A percentile compares a stretch with the other conserved stretches of the same genome.
Evolutionary conservation across 2,888 invertebrate genomes (phyloP).

Genomic region (Plagodis dolabraria): DNA sequence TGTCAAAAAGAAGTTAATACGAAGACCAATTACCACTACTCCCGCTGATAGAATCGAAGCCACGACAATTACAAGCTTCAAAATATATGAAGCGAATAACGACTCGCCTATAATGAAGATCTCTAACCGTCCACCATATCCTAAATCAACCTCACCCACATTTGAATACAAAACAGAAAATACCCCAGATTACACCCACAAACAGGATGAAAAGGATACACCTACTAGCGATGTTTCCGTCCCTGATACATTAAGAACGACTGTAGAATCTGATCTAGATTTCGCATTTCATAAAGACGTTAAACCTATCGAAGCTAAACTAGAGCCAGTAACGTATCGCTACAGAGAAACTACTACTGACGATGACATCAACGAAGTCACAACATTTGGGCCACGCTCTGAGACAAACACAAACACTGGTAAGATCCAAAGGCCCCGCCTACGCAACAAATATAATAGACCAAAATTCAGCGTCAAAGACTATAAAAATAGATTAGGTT

Average conservation of each 20-base stretch:
- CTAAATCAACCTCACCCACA: constrained; percentile 52
- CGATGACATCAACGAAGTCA: constrained; percentile 50
- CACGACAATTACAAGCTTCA: constrained; percentile 59
- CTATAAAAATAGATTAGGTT: constrained; percentile 87
- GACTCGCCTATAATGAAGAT: constrained; percentile 83
- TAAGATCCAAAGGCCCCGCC: constrained; percentile 65
- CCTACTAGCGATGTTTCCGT: constrained; percentile 80
- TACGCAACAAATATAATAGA: constrained; percentile 85
- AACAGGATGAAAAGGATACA: constrained; percentile 82
- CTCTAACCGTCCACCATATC: constrained; percentile 63
- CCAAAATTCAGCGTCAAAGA: constrained; percentile 92
- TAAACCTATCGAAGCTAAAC: constrained; percentile 73
- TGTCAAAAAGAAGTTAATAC: constrained; percentile 70
- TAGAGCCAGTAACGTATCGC: constrained; percentile 52
- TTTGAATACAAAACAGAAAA: constrained; percentile 63
- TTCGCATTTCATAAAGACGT: constrained; percentile 78
- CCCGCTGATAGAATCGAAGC: constrained; percentile 62
- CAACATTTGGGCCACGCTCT: constrained; percentile 54
- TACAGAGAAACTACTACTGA: constrained; percentile 62
- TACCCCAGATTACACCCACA: constrained; percentile 75
- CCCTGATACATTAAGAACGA: constrained; percentile 60
- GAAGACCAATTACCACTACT: constrained; percentile 65
- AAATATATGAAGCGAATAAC: constrained; percentile 59
- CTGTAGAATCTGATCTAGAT: constrained; percentile 55
- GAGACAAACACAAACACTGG: constrained; percentile 60